Percentiles rank a stretch among this genome's conserved stretches.
phyloP scores from a whole-genome alignment of 2,113 vertebrate genomes.

The Lasiurus cinereus region DNA sequence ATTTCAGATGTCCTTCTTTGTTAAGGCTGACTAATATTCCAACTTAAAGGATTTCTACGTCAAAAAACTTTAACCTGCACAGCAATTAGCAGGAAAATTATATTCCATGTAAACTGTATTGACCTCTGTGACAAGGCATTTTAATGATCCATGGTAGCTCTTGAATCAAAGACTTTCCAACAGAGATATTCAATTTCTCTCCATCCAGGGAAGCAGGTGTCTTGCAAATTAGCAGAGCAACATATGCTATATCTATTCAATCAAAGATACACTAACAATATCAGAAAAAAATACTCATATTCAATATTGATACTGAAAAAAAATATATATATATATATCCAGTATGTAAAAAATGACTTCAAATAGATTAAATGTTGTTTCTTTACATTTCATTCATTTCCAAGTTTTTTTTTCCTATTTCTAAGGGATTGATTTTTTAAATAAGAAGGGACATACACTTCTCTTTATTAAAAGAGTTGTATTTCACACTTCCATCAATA shows the following conservation, averaged over 20 bases:
- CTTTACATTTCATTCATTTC: neutral
- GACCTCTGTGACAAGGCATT: neutral
- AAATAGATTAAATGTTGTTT: neutral
- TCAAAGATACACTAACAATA: neutral
- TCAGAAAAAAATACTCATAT: neutral
- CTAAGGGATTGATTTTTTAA: neutral
- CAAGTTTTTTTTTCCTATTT: neutral
- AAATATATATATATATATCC: neutral
- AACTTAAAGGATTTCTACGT: constrained; percentile 1
- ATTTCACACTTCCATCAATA: neutral
- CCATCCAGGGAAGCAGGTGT: neutral
- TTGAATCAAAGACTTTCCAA: neutral
- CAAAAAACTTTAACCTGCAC: neutral
- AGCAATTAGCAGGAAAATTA: neutral
- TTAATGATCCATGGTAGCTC: neutral
- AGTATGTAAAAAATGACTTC: neutral
- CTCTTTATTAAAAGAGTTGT: neutral
- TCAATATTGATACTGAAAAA: neutral
- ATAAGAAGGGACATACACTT: neutral
- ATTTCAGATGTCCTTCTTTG: neutral
- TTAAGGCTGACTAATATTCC: neutral
- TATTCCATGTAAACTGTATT: neutral
- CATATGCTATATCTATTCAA: neutral
- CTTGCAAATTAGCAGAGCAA: neutral
- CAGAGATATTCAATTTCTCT: neutral